Evolutionary conservation across 1,140 invertebrate genomes (phyloP).

Genomic region (Calliphora vicina): DNA sequence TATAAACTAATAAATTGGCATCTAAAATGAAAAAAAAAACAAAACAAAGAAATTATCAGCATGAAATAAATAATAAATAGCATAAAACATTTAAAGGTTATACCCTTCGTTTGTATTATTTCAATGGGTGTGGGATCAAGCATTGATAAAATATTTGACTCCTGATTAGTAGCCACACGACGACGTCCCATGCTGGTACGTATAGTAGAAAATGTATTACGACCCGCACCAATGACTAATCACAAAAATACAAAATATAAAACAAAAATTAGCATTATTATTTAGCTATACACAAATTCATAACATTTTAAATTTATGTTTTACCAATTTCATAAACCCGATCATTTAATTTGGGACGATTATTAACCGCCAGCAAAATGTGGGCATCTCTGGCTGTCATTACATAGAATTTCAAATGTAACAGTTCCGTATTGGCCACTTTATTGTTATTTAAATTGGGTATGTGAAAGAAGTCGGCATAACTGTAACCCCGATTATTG

Average conservation of each 20-base stretch:
- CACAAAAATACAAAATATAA: neutral
- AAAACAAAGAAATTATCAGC: constrained; percentile 38
- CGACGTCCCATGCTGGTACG: constrained; percentile 49
- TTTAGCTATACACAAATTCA: neutral
- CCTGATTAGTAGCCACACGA: constrained; percentile 55
- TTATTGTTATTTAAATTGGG: constrained; percentile 52
- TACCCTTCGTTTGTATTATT: constrained; percentile 58
- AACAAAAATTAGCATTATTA: neutral
- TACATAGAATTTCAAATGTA: constrained; percentile 61
- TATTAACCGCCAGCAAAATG: constrained; percentile 54
- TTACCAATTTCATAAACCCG: constrained; percentile 58
- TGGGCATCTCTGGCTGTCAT: constrained; percentile 58
- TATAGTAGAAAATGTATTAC: constrained; percentile 57
- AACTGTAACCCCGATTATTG: constrained; percentile 47
- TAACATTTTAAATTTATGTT: no score
- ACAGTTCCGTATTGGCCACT: constrained; percentile 42
- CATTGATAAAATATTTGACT: constrained; percentile 48
- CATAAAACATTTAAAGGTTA: constrained; percentile 2
- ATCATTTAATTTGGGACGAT: constrained; percentile 44
- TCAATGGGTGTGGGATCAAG: constrained; percentile 60
- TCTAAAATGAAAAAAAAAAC: constrained; percentile 43
- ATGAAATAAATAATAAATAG: constrained; percentile 11
- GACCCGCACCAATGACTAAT: constrained; percentile 58
- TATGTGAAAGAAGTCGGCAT: constrained; percentile 51
- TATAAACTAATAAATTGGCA: constrained; percentile 52